Percentiles rank a stretch among this genome's conserved stretches.
These are phyloP conservation scores for Sussaba pulchella DNA, from an alignment of 2,888 invertebrate genomes.

Conservation along the genomic window DNA sequence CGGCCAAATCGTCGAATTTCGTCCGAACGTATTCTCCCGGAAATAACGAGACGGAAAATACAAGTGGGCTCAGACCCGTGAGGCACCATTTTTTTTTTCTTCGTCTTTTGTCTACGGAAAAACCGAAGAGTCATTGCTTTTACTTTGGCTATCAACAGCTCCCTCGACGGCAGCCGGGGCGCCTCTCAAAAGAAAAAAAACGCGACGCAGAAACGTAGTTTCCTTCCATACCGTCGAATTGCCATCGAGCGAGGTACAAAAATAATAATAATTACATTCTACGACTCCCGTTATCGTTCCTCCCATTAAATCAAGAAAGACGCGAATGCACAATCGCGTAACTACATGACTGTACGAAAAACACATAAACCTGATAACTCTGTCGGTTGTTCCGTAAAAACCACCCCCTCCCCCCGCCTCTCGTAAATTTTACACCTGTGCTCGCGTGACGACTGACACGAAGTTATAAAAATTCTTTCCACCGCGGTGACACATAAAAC, in stretches of 20 bases:
- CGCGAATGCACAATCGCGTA: neutral
- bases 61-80: conserved; percentile 45
- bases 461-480: conserved; percentile 1
- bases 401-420: neutral
- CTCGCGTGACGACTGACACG: neutral
- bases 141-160: conserved; percentile 21
- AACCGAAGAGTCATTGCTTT: conserved; percentile 54
- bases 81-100: conserved; percentile 17
- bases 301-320: neutral
- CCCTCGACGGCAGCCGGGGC: conserved; percentile 25
- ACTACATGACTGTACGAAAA: neutral
- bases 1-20: conserved; percentile 62
- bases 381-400: neutral
- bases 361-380: neutral
- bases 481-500: neutral
- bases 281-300: neutral
- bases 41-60: conserved; percentile 69
- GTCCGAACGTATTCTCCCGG: conserved; percentile 68
- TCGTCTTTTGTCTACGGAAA: conserved; percentile 52
- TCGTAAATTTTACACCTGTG: conserved; percentile 12
- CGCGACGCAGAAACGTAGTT: conserved; percentile 6
- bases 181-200: conserved; percentile 23
- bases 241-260: neutral
- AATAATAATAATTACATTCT: no score
- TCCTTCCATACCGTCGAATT: neutral